Conservation (phyloP, 2,888 invertebrate genomes). For the Galerucella pusilla region DNA sequence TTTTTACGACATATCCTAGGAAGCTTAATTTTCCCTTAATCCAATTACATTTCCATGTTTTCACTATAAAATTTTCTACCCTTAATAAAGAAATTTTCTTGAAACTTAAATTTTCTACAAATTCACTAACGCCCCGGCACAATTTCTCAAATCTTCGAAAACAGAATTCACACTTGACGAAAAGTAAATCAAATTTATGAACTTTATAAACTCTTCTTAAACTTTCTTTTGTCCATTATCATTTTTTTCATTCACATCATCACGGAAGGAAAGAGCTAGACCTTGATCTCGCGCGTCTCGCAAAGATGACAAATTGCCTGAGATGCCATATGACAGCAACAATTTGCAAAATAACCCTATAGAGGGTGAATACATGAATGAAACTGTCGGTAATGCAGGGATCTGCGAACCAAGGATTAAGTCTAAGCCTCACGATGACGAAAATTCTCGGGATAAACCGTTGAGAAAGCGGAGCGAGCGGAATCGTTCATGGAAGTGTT, state of each 20-base stretch:
- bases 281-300: conserved; percentile 14
- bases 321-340: conserved; percentile 59
- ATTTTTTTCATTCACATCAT: conserved; percentile 39
- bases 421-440: conserved; percentile 53
- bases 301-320: conserved; percentile 60
- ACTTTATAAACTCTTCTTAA: conserved; percentile 38
- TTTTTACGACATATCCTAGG: no score
- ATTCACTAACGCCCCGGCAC: conserved; percentile 10
- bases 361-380: conserved; percentile 63
- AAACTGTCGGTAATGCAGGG: conserved; percentile 59
- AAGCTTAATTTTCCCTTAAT: no score
- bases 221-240: conserved; percentile 43
- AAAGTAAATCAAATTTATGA: conserved; percentile 44
- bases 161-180: conserved; percentile 22
- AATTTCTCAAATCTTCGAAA: conserved; percentile 30
- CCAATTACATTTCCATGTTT: no score
- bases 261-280: conserved; percentile 37
- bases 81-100: background rate
- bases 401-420: conserved; percentile 58
- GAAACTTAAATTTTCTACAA: conserved; percentile 1
- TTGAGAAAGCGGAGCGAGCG: conserved; percentile 11
- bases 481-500: conserved; percentile 32
- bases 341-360: conserved; percentile 61
- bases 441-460: conserved; percentile 44
- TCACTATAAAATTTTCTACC: no score